Evolutionary conservation across 2,888 invertebrate genomes (phyloP).

Genomic region (Acrobasis suavella): DNA sequence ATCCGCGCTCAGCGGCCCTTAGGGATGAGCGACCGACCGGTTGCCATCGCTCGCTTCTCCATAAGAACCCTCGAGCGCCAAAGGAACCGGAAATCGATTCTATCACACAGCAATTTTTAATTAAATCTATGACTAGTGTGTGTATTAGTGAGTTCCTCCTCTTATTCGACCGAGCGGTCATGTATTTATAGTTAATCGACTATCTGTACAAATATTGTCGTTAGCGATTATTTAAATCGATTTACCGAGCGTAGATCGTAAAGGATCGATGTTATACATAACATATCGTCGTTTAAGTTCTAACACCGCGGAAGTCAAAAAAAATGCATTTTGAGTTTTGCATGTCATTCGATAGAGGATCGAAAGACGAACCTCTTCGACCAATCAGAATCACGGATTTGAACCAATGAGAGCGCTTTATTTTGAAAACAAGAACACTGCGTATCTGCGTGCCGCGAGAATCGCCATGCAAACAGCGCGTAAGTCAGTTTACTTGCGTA

Average conservation of each 20-base stretch:
- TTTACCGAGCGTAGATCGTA: conserved; percentile 29
- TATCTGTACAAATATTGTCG: conserved; percentile 39
- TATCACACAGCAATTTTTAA: conserved; percentile 72
- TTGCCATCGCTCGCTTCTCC: conserved; percentile 37
- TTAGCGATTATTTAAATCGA: conserved; percentile 29
- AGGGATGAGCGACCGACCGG: conserved; percentile 40
- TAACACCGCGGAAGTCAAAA: no score
- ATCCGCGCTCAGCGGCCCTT: conserved; percentile 44
- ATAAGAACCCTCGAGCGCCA: conserved; percentile 44
- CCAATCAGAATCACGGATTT: no score
- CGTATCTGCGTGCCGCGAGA: no score
- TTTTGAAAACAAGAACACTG: no score
- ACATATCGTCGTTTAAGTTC: no score
- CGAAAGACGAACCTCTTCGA: no score
- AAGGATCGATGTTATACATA: conserved; percentile 34
- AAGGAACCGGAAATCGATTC: conserved; percentile 35
- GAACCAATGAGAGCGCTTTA: no score
- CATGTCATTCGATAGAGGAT: no score
- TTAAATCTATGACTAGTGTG: conserved; percentile 73
- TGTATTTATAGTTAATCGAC: conserved; percentile 38
- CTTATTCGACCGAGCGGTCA: conserved; percentile 30
- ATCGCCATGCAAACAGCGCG: no score
- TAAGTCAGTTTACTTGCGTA: no score
- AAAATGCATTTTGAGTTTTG: no score
- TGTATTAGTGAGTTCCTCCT: conserved; percentile 43